Base-by-base conservation (phyloP, 2,888 invertebrate genomes). In the Eretmocerus hayati region DNA sequence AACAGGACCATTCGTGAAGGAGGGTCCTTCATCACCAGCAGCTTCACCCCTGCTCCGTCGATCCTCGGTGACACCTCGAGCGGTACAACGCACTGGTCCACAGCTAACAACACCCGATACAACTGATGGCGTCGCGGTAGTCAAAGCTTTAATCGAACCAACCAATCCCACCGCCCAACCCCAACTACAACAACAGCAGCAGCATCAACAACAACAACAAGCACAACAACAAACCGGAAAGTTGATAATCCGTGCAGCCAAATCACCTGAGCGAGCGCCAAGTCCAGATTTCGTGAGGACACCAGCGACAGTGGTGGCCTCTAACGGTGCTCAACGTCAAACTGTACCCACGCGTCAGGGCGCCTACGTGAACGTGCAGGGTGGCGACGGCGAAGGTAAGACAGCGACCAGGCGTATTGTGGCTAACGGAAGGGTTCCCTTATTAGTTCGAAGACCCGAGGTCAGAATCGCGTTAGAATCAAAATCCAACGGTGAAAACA, bases 321-420 rank as follows among this genome's bases (percentile, higher is more conserved):
- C n/a, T 8, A 6, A 16, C 8, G 18, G 19, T 15, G 13, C 22
- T 20, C 42, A 15, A 13, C 23, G 5, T 9, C 23, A 22, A 26
- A 30, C 31, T 15, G 41, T 41, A 8, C 44, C 21, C 19, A 11
- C 15, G 5, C 72, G 60, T 61, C 74, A 62, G 63, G 84, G 84
- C 58, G 84, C 84, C 57, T 84, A 84, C 73, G 83, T 84, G 68
- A 81, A 84, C 76, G 79, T 85, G 66, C 82, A 83, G 69, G 54
- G 48, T 40, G 32, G 15, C 69, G 42, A 33, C 39, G 79, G 77
- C 72, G 80, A 81, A 84, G 84, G 84, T 84, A 84, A 84, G 83
- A 74, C 60, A 53, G 58, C 62, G 60, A 60, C 60, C 56, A 54
- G 55, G 42, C 50, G 53, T 49, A 13, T 33, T 5, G 11, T 11